A percentile compares a stretch with the other conserved stretches of the same genome.
These are phyloP conservation scores for Aptenodytes patagonicus DNA, from an alignment of 2,113 vertebrate genomes.

Conservation along the genomic window DNA sequence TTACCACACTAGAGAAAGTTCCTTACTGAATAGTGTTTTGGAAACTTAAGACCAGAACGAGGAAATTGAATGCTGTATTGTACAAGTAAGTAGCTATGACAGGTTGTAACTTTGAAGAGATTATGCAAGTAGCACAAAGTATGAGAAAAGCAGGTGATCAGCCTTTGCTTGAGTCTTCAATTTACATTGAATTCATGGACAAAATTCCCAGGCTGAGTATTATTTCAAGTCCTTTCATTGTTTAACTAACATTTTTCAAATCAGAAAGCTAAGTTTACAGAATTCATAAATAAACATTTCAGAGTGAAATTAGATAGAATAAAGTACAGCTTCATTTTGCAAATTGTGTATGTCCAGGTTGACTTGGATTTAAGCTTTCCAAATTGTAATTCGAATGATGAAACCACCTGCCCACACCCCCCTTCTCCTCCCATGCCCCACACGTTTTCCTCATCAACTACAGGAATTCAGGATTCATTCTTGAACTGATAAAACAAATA, in stretches of 20 bases:
- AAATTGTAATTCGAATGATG: background rate
- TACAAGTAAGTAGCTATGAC: background rate
- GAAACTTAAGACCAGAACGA: background rate
- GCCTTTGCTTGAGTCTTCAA: background rate
- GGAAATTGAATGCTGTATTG: background rate
- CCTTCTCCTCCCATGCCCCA: background rate
- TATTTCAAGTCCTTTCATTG: background rate
- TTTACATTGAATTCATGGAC: background rate
- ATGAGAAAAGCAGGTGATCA: background rate
- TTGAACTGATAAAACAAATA: background rate
- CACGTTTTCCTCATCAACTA: background rate
- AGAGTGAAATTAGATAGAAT: background rate
- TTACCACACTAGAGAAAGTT: constrained; percentile 17
- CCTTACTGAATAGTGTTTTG: background rate
- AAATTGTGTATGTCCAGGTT: background rate
- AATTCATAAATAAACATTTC: background rate
- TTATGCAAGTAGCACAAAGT: background rate
- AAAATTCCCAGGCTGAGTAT: background rate
- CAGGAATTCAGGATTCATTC: background rate
- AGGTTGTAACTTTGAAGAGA: background rate
- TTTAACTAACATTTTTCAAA: background rate
- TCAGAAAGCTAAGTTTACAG: background rate
- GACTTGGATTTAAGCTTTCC: background rate
- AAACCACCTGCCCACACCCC: background rate
- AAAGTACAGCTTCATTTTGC: background rate